Evolutionary conservation across 2,797 vertebrate genomes (phyloP).

Genomic region (Avahi laniger): DNA sequence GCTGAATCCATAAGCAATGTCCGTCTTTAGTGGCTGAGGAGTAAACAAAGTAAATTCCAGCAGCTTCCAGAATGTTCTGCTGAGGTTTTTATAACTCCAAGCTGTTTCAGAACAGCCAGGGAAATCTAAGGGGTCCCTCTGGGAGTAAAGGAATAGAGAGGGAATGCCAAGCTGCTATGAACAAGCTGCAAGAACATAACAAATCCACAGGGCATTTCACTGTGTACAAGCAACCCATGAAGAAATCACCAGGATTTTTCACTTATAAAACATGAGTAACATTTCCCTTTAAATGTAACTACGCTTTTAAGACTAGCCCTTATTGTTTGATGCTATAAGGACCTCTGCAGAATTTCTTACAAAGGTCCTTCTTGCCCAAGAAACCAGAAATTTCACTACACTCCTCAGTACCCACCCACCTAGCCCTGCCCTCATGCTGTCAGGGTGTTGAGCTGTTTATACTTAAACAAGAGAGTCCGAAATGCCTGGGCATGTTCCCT

Average conservation of each 20-base stretch:
- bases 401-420: background rate
- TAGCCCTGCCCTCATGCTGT: background rate
- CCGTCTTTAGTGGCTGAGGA: background rate
- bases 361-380: background rate
- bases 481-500: background rate
- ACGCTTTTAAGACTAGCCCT: background rate
- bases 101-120: background rate
- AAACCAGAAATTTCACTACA: background rate
- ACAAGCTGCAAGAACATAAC: background rate
- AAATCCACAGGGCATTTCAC: background rate
- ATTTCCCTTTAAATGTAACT: background rate
- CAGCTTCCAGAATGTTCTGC: background rate
- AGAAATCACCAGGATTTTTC: background rate
- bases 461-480: background rate
- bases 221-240: background rate
- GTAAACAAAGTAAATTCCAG: slow-evolving; percentile 19
- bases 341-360: background rate
- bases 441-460: too few relatives aligned
- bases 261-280: background rate
- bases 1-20: background rate
- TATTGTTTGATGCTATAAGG: background rate
- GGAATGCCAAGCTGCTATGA: background rate
- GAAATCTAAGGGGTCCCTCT: background rate
- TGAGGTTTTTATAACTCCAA: slow-evolving; percentile 4
- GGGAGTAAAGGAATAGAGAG: background rate